phyloP scores from a whole-genome alignment of 2,797 vertebrate genomes.

The Sebastes vulpes region DNA sequence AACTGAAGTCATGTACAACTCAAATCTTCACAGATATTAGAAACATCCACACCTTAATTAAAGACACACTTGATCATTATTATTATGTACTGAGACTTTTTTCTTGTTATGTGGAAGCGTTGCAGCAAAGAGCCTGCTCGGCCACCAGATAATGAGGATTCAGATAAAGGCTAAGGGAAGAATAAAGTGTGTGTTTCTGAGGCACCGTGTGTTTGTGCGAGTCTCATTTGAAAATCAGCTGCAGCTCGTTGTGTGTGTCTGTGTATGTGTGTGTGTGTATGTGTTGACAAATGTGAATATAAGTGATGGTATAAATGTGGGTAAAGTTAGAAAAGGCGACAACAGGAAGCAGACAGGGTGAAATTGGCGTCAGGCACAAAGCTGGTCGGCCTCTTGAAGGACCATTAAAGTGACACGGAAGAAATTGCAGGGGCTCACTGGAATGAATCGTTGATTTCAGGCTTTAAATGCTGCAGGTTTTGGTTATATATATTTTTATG shows the following conservation, averaged over 20 bases:
- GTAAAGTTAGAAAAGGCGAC: slow-evolving; percentile 29
- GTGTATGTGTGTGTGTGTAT: neutral
- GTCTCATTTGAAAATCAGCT: slow-evolving; percentile 5
- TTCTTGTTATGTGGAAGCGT: neutral
- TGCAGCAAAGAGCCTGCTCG: neutral
- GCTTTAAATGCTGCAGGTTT: slow-evolving; percentile 12
- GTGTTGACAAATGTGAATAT: slow-evolving; percentile 35
- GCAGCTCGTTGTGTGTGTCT: neutral
- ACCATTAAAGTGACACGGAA: slow-evolving; percentile 52
- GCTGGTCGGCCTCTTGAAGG: slow-evolving; percentile 28
- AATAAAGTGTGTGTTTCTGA: neutral
- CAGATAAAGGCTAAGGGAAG: neutral
- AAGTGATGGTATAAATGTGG: slow-evolving; percentile 17
- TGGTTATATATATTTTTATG: neutral
- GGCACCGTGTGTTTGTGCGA: neutral
- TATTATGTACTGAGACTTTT: neutral
- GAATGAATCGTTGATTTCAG: slow-evolving; percentile 45
- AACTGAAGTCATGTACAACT: neutral
- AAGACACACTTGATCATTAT: neutral
- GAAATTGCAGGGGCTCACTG: slow-evolving; percentile 38
- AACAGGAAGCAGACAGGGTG: slow-evolving; percentile 63
- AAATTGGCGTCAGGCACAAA: slow-evolving; percentile 46
- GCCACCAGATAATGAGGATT: slow-evolving; percentile 36
- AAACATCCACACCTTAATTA: neutral
- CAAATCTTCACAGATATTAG: neutral